A percentile compares a stretch with the other conserved stretches of the same genome.
Evolutionary conservation across 1,140 invertebrate species (phyloP).

Genomic region (Camponotus vicinus): DNA sequence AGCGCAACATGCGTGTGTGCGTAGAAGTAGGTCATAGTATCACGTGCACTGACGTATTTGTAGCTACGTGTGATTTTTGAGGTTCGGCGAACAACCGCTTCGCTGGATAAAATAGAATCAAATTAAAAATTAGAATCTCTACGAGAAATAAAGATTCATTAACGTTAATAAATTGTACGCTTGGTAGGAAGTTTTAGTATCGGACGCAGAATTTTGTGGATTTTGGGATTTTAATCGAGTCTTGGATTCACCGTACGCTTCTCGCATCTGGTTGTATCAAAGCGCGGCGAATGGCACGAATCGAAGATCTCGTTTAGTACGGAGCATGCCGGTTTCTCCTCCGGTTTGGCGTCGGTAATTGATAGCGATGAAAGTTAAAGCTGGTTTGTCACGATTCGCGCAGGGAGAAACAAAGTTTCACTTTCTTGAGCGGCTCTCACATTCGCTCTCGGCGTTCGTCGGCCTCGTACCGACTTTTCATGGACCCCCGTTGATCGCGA

Average conservation of each 20-base stretch:
- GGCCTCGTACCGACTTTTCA: conserved; percentile 73
- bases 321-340: conserved; percentile 65
- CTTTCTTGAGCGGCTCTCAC: conserved; percentile 81
- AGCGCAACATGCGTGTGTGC: conserved; percentile 17
- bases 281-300: not conserved
- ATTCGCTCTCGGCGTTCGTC: conserved; percentile 72
- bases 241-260: not conserved
- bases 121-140: not conserved
- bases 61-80: not conserved
- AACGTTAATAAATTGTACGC: not conserved
- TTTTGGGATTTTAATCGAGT: not conserved
- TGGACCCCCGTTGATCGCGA: conserved; percentile 76
- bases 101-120: not conserved
- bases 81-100: not conserved
- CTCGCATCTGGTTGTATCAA: not conserved
- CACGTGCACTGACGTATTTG: not conserved
- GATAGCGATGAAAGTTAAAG: conserved; percentile 79
- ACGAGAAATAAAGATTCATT: not conserved
- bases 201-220: not conserved
- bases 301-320: conserved; percentile 26
- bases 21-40: conserved; percentile 43
- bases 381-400: conserved; percentile 70
- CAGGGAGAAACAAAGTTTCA: conserved; percentile 78
- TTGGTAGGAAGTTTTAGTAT: not conserved
- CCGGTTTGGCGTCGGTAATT: conserved; percentile 39